Percentiles rank a stretch among this genome's conserved stretches.
Evolutionary conservation across 1,140 invertebrate species (phyloP).

Genomic region (Lethrus apterus): DNA sequence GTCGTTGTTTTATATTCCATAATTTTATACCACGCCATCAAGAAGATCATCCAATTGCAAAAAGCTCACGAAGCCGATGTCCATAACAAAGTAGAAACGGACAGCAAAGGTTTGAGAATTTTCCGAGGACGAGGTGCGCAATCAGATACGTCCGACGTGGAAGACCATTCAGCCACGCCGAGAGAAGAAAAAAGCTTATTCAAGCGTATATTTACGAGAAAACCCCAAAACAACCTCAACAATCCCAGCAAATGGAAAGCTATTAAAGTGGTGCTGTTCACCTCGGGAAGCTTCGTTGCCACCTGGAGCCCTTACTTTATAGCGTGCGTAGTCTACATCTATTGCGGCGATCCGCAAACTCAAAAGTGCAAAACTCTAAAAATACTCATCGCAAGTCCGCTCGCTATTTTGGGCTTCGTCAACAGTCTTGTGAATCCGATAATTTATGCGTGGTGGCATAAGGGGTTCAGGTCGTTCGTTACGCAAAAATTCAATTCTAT

Average conservation of each 20-base stretch:
- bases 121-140: slow-evolving; percentile 23
- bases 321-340: slow-evolving; percentile 43
- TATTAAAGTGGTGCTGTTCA: slow-evolving; percentile 50
- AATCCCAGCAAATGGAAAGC: slow-evolving; percentile 49
- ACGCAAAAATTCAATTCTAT: slow-evolving; percentile 25
- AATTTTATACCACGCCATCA: slow-evolving; percentile 45
- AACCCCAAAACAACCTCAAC: slow-evolving; percentile 18
- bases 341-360: slow-evolving; percentile 44
- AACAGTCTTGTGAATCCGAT: slow-evolving; percentile 64
- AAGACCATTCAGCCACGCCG: background rate
- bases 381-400: slow-evolving; percentile 44
- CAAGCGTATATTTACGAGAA: slow-evolving; percentile 19
- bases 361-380: slow-evolving; percentile 41
- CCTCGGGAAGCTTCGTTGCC: slow-evolving; percentile 46
- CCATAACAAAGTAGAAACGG: slow-evolving; percentile 18
- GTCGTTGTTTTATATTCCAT: slow-evolving; percentile 48
- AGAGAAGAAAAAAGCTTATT: slow-evolving; percentile 10
- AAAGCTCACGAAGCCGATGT: slow-evolving; percentile 30
- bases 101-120: slow-evolving; percentile 24
- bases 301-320: slow-evolving; percentile 46
- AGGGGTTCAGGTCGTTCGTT: slow-evolving; percentile 46
- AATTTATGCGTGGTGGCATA: slow-evolving; percentile 67
- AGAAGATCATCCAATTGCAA: slow-evolving; percentile 43
- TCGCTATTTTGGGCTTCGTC: slow-evolving; percentile 51
- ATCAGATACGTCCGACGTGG: background rate